Conservation (phyloP, 2,797 vertebrate species). For the Nasua narica region DNA sequence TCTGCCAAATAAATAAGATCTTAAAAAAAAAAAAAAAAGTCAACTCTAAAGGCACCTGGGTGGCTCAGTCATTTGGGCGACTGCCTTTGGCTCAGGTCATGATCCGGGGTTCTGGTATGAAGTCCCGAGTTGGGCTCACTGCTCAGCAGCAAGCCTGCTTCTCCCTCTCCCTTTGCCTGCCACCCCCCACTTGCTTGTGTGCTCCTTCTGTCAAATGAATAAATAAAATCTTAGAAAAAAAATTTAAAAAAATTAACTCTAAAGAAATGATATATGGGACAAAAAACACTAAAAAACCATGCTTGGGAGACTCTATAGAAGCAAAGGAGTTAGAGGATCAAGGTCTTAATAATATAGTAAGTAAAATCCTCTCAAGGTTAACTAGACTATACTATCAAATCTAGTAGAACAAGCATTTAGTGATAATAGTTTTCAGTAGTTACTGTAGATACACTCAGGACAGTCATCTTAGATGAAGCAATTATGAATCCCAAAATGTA, state of each 20-base stretch:
- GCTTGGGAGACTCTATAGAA: not conserved
- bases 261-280: not conserved
- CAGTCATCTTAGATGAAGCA: not conserved
- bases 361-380: not conserved
- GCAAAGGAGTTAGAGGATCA: not conserved
- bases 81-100: no score
- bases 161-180: no score
- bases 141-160: no score
- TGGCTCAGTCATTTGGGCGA: no score
- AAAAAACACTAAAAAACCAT: not conserved
- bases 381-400: not conserved
- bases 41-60: no score
- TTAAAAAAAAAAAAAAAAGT: not conserved
- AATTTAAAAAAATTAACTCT: not conserved
- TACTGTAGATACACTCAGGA: not conserved
- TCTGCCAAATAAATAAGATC: not conserved
- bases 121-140: no score
- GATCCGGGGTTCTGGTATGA: no score
- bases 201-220: not conserved
- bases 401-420: not conserved
- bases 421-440: not conserved
- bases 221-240: no score
- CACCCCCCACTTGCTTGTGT: not conserved
- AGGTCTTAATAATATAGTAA: not conserved
- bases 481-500: not conserved